Base-by-base conservation (phyloP, 2,113 vertebrate species). In the Gymnarchus niloticus region DNA sequence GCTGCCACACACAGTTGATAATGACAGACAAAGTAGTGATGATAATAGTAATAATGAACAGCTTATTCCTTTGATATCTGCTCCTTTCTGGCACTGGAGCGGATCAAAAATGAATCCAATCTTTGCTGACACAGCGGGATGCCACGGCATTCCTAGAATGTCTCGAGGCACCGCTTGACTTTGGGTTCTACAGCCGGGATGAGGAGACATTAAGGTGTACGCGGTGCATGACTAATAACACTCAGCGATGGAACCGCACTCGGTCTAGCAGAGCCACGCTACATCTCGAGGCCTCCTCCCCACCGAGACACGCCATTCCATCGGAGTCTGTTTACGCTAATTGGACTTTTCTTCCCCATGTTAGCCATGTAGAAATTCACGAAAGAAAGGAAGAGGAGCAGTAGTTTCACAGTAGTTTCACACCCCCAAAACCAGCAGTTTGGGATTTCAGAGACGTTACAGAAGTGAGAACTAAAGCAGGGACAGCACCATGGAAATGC, bases 161-260 rank as follows among this genome's bases (percentile, higher is more conserved):
- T 49, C 59, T 84, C 57, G 49, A 12, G 59, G 57, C 33, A 54
- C 49, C 49, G 48, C 56, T 52, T 41, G 52, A 49, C 7, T 44
- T 48, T 77, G 51, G 7, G 54, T 83, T 49, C 73, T 28, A 37
- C 44, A 51, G 57, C 46, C n/a, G 6, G 25, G 83, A 65, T 44
- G 56, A 25, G 59, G 48, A 54, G 73, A 37, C 83, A 85, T 87
- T 81, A 80, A 44, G 10, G 59, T 51, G 52, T 44, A 51, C 6
- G 19, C n/a, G 44, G 41, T 44, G 46, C 76, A 81, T 69, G 10
- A 80, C 83, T 87, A 84, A 87, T 85, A 57, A 57, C 23, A 52
- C 14, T 81, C 57, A 46, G 49, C 48, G 61, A 84, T 61, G 56
- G 46, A 81, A 65, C 46, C 33, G 25, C 51, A 84, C 56, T 52